Conservation (phyloP, 2,113 vertebrate species). For the Emberiza fucata region DNA sequence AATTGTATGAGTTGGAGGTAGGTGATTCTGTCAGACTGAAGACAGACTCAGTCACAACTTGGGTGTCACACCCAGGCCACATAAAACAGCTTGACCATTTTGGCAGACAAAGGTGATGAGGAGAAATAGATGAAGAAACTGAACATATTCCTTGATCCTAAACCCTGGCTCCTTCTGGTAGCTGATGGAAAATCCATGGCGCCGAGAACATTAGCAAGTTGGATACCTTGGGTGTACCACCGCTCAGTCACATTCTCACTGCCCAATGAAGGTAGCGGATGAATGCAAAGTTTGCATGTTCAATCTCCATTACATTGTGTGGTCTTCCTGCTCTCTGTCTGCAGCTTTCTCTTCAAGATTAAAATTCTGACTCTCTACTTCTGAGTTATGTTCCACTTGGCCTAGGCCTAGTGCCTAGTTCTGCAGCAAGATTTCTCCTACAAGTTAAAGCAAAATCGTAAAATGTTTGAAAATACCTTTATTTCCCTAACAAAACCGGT, state of each 20-base stretch:
- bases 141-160: neutral
- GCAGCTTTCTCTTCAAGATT: neutral
- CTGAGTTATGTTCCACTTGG: neutral
- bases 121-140: neutral
- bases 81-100: neutral
- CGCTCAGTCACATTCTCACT: accelerated
- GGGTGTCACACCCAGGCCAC: neutral
- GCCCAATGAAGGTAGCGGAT: neutral
- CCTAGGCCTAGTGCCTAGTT: neutral
- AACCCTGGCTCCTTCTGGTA: neutral
- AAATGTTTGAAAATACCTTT: neutral
- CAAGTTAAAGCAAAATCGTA: neutral
- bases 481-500: neutral
- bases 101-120: neutral
- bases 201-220: neutral
- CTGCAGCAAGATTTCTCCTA: neutral
- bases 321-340: neutral
- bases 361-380: neutral
- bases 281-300: neutral
- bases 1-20: neutral
- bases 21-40: neutral
- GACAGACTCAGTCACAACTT: neutral
- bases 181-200: neutral
- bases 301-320: neutral
- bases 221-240: neutral